Conservation (phyloP, 2,113 vertebrate genomes). For the Nicator chloris region DNA sequence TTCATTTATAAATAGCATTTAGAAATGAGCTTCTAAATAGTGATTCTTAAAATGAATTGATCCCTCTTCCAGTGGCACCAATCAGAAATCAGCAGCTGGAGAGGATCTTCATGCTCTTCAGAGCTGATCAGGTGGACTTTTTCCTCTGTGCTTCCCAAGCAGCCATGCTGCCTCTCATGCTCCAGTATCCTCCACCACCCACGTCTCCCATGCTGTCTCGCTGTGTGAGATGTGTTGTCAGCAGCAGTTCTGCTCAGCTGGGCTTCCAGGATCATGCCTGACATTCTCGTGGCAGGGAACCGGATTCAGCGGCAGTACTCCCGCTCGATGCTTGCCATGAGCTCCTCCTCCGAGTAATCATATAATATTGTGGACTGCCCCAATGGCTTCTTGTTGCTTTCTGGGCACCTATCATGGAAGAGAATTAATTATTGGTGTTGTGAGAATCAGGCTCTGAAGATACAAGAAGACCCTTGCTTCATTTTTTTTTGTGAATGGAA, state of each 20-base stretch:
- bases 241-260: neutral
- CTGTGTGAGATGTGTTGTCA: neutral
- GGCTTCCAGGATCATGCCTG: neutral
- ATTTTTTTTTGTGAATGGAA: neutral
- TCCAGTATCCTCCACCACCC: neutral
- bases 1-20: neutral
- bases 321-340: slow-evolving; percentile 78
- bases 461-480: neutral
- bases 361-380: slow-evolving; percentile 46
- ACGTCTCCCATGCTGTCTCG: rapidly evolving
- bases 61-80: neutral
- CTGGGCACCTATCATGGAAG: slow-evolving; percentile 36
- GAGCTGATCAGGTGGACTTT: neutral
- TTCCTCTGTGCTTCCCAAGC: neutral
- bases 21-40: neutral
- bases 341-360: slow-evolving; percentile 71
- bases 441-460: neutral
- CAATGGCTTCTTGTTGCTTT: neutral
- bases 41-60: neutral
- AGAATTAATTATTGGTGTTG: neutral
- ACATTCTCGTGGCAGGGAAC: rapidly evolving
- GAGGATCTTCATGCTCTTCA: neutral
- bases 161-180: rapidly evolving
- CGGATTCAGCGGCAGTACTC: slow-evolving; percentile 67
- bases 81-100: neutral